A percentile compares a stretch with the other conserved stretches of the same genome.
phyloP scores from a whole-genome alignment of 2,888 invertebrate species.

The Laothoe populi region DNA sequence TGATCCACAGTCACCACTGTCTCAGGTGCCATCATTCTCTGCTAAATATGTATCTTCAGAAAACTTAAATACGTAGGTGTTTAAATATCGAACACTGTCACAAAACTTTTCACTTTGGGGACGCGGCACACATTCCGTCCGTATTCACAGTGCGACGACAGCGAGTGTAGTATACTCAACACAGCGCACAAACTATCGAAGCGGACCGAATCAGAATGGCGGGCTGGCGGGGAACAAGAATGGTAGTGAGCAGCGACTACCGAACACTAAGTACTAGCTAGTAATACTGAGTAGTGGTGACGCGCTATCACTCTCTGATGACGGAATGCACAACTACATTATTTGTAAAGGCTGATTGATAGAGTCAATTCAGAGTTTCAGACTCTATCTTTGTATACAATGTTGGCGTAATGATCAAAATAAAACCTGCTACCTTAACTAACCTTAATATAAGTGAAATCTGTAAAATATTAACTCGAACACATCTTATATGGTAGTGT shows the following conservation, averaged over 20 bases:
- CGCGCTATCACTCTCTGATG: constrained; percentile 41
- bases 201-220: constrained; percentile 28
- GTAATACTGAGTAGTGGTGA: constrained; percentile 42
- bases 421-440: too few species aligned
- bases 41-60: constrained; percentile 38
- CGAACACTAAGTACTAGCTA: constrained; percentile 24
- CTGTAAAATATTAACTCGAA: too few species aligned
- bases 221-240: constrained; percentile 55
- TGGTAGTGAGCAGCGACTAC: constrained; percentile 46
- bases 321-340: constrained; percentile 49
- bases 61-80: constrained; percentile 41
- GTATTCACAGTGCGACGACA: constrained; percentile 46
- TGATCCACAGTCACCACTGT: constrained; percentile 92
- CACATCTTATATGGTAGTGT: too few species aligned
- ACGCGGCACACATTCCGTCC: constrained; percentile 67
- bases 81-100: constrained; percentile 69
- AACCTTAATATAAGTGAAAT: too few species aligned
- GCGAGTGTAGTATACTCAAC: constrained; percentile 69
- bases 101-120: constrained; percentile 68
- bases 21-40: constrained; percentile 91
- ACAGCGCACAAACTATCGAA: constrained; percentile 71
- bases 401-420: too few species aligned
- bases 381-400: not conserved
- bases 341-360: too few species aligned
- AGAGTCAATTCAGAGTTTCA: too few species aligned